These are phyloP conservation scores for Argya squamiceps DNA, from an alignment of 2,797 vertebrate genomes.

Conservation along the genomic window DNA sequence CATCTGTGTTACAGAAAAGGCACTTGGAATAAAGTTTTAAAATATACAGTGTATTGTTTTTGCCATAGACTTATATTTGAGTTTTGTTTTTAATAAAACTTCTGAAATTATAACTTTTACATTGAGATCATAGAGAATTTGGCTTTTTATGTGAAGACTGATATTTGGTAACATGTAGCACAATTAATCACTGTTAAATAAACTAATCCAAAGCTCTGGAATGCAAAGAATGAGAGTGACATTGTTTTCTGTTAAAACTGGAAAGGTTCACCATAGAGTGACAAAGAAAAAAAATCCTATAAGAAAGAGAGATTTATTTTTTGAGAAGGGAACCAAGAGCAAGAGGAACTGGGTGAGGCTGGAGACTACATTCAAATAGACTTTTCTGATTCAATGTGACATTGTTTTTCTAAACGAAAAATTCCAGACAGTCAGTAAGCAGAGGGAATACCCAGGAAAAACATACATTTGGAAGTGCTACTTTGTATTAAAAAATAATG, in stretches of 20 bases:
- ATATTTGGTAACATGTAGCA: not conserved
- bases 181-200: not conserved
- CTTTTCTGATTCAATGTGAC: constrained; percentile 44
- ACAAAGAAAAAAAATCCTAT: not conserved
- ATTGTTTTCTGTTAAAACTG: not conserved
- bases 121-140: not conserved
- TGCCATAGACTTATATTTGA: not conserved
- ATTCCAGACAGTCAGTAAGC: constrained; percentile 49
- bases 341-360: not conserved
- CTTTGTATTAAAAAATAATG: constrained; percentile 11
- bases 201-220: not conserved
- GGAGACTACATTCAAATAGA: not conserved
- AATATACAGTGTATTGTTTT: not conserved
- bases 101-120: not conserved
- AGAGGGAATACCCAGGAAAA: constrained; percentile 21
- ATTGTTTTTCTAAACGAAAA: constrained; percentile 38
- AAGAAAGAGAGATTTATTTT: not conserved
- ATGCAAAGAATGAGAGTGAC: not conserved
- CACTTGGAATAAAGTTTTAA: not conserved
- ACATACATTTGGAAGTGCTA: constrained; percentile 27
- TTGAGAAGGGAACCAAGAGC: not conserved
- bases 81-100: not conserved
- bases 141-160: not conserved
- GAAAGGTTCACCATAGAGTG: not conserved
- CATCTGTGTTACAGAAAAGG: not conserved